A percentile compares a stretch with the other conserved stretches of the same genome.
These are phyloP conservation scores for Catagonus wagneri DNA, from an alignment of 2,113 vertebrate genomes.

Conservation along the genomic window DNA sequence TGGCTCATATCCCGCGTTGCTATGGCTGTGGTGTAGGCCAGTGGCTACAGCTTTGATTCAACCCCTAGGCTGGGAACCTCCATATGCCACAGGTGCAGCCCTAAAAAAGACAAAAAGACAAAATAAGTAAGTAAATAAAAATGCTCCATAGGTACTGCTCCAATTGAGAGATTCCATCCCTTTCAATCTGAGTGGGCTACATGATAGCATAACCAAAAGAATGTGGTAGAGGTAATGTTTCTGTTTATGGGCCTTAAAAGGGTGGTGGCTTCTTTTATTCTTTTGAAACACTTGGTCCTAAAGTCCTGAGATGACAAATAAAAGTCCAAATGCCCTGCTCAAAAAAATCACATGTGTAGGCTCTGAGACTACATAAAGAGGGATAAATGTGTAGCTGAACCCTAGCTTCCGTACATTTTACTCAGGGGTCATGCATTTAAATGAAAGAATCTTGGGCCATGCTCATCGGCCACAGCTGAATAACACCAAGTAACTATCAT, in stretches of 20 bases:
- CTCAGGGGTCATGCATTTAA: not conserved
- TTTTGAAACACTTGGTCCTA: not conserved
- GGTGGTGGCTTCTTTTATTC: not conserved
- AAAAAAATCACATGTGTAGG: not conserved
- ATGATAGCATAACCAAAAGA: not conserved
- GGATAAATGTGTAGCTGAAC: not conserved
- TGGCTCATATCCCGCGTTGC: too few relatives aligned
- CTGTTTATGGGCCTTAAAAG: not conserved
- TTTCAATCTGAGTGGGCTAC: not conserved
- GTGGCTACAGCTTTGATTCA: too few relatives aligned
- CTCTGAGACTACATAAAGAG: not conserved
- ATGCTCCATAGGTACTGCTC: not conserved
- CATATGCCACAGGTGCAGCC: too few relatives aligned
- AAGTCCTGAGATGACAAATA: not conserved
- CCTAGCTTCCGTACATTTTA: not conserved
- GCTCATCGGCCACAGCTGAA: not conserved
- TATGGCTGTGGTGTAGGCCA: too few relatives aligned
- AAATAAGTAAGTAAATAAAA: too few relatives aligned
- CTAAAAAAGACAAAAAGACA: too few relatives aligned
- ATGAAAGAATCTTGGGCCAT: not conserved
- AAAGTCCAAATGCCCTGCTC: not conserved
- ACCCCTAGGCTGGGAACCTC: too few relatives aligned
- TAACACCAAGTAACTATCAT: not conserved
- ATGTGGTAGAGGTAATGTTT: not conserved
- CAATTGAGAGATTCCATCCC: not conserved